These are phyloP conservation scores for Crenichthys baileyi DNA, from an alignment of 2,797 vertebrate species.

Conservation along the genomic window DNA sequence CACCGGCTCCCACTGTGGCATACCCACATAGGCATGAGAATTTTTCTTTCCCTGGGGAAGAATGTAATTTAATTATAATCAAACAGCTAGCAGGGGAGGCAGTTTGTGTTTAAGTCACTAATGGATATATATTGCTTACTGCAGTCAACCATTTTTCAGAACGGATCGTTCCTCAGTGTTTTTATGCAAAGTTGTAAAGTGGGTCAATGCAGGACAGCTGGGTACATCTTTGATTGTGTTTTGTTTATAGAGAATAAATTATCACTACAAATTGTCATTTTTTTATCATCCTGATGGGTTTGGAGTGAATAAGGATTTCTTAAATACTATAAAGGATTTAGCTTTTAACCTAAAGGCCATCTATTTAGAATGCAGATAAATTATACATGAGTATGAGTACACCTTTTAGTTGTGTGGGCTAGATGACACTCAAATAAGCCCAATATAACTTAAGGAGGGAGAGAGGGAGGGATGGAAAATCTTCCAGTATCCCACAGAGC, in stretches of 20 bases:
- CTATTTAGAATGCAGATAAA: constrained; percentile 41
- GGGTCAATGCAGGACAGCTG: constrained; percentile 16
- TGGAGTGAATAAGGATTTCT: constrained; percentile 40
- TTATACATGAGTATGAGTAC: constrained; percentile 24
- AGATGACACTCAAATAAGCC: constrained; percentile 46
- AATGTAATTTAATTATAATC: constrained; percentile 90
- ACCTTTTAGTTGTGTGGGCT: constrained; percentile 28
- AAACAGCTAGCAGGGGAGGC: constrained; percentile 84
- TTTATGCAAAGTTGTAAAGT: constrained; percentile 1
- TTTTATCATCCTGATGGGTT: constrained; percentile 27
- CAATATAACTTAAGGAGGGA: constrained; percentile 57
- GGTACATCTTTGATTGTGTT: constrained; percentile 33
- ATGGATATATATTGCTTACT: constrained; percentile 82
- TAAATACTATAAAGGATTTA: constrained; percentile 39
- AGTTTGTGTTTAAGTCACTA: constrained; percentile 79
- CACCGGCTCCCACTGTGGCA: constrained; percentile 69
- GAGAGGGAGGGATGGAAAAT: constrained; percentile 43
- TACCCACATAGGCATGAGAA: constrained; percentile 66
- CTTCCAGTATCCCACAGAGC: constrained; percentile 59
- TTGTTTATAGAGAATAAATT: constrained; percentile 47
- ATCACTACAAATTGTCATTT: constrained; percentile 1
- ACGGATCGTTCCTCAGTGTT: constrained; percentile 37
- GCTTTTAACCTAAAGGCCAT: constrained; percentile 35
- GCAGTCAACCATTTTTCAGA: constrained; percentile 65
- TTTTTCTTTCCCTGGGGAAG: constrained; percentile 73